Conservation (phyloP, 1,140 invertebrate genomes). For the Thaumetopoea pityocampa region DNA sequence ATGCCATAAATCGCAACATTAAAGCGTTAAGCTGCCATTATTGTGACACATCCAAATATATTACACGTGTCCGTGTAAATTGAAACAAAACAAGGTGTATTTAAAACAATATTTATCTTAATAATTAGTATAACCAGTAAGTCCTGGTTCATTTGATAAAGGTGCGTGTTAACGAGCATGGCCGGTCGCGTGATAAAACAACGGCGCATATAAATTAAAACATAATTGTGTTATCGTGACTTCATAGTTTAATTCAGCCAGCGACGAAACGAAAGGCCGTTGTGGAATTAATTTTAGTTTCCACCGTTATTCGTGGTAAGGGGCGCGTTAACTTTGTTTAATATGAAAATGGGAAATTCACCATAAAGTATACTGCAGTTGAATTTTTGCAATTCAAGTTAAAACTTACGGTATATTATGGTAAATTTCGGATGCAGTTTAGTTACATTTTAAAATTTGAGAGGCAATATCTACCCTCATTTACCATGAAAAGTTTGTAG, state of each 20-base stretch:
- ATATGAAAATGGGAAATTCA: neutral
- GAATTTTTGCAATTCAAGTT: too few species aligned
- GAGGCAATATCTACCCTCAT: too few species aligned
- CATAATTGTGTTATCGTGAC: constrained; percentile 74
- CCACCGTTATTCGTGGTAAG: neutral
- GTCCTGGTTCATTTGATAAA: constrained; percentile 60
- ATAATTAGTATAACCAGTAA: constrained; percentile 70
- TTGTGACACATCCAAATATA: constrained; percentile 18
- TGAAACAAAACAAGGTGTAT: constrained; percentile 52
- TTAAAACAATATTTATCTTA: constrained; percentile 70
- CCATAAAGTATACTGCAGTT: too few species aligned
- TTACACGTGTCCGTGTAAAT: constrained; percentile 34
- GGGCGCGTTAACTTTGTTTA: neutral
- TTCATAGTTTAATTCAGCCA: constrained; percentile 46
- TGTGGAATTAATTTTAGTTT: constrained; percentile 24
- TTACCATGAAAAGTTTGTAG: too few species aligned
- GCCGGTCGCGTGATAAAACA: constrained; percentile 51
- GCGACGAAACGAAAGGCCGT: constrained; percentile 28
- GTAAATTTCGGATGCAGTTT: too few species aligned
- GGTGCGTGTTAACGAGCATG: constrained; percentile 47
- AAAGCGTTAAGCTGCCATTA: constrained; percentile 14
- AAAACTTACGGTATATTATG: too few species aligned
- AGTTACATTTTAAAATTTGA: too few species aligned
- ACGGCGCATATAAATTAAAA: constrained; percentile 71
- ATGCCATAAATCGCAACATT: constrained; percentile 19